phyloP scores from a whole-genome alignment of 2,113 vertebrate genomes.

The Pipra filicauda region DNA sequence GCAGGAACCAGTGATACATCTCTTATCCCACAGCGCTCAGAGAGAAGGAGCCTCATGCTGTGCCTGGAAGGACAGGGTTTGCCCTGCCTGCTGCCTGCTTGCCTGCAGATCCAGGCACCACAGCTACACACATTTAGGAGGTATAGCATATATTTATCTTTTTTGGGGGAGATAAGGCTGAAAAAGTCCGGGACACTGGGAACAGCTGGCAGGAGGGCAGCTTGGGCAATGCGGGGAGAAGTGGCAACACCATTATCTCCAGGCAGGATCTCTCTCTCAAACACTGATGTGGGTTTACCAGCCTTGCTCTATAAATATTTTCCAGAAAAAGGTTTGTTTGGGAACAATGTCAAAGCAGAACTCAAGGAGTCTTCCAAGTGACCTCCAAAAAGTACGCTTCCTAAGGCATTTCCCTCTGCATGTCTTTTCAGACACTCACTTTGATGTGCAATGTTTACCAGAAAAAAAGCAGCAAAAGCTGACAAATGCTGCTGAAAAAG shows the following conservation, averaged over 20 bases:
- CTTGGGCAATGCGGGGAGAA: accelerated
- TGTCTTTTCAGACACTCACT: background rate
- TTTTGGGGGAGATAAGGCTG: background rate
- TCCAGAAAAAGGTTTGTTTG: background rate
- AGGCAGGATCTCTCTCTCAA: background rate
- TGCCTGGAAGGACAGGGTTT: background rate
- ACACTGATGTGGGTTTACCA: background rate
- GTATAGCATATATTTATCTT: background rate
- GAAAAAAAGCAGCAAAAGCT: background rate
- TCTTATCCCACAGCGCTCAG: background rate
- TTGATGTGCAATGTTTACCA: background rate
- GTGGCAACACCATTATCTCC: background rate
- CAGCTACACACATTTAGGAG: background rate
- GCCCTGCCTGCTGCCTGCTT: background rate
- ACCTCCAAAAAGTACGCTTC: background rate
- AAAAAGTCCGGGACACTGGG: background rate
- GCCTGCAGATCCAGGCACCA: background rate
- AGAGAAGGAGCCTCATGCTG: accelerated
- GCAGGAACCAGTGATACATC: background rate
- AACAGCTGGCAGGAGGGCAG: background rate
- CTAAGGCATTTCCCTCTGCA: background rate
- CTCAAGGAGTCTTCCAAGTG: background rate
- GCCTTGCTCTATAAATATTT: background rate
- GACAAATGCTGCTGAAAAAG: background rate
- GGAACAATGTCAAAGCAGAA: background rate